These are phyloP conservation scores for Zosterops pallidus DNA, from an alignment of 2,113 vertebrate genomes.

Conservation along the genomic window DNA sequence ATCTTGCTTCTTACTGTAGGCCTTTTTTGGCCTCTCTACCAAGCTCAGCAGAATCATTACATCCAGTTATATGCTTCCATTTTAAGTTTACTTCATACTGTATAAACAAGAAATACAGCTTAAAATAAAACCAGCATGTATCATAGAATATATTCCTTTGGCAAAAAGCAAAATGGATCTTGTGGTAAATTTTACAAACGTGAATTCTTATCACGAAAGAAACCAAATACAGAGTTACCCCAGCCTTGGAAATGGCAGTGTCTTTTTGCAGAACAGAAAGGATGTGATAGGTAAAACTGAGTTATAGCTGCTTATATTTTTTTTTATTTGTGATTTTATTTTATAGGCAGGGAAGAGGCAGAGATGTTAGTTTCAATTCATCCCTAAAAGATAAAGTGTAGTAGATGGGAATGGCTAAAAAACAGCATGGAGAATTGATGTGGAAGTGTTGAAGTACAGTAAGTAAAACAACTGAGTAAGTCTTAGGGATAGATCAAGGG, in stretches of 20 bases:
- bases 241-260: neutral
- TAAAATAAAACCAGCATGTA: neutral
- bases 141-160: neutral
- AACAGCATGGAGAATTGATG: too few species aligned
- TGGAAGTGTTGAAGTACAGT: neutral
- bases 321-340: neutral
- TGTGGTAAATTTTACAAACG: neutral
- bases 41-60: neutral
- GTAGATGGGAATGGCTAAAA: neutral
- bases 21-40: neutral
- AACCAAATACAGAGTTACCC: neutral
- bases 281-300: neutral
- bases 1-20: neutral
- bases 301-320: neutral
- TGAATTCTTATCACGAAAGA: neutral
- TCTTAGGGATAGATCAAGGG: neutral
- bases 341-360: neutral
- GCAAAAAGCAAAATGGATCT: neutral
- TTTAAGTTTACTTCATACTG: neutral
- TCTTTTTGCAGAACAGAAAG: neutral
- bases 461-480: neutral
- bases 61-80: neutral
- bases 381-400: neutral
- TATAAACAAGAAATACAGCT: neutral
- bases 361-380: neutral